A percentile compares a stretch with the other conserved stretches of the same genome.
phyloP scores from a whole-genome alignment of 92 coral and sea anemone species.

The Phymanthus crucifer region DNA sequence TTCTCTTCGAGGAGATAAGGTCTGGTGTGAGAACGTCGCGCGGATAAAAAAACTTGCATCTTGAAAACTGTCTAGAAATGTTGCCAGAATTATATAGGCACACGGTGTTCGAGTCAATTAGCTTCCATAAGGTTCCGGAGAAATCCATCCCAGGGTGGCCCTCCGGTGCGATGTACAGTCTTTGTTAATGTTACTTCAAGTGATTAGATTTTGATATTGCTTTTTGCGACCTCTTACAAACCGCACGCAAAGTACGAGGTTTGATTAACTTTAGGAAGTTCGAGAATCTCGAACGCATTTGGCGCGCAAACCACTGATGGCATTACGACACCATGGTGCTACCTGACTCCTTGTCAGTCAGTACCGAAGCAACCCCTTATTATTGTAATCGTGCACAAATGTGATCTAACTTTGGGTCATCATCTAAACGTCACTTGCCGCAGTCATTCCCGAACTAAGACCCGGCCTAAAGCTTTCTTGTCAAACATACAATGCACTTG shows the following conservation, averaged over 20 bases:
- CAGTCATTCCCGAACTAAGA: too few species aligned
- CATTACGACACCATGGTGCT: background rate
- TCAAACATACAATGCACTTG: too few species aligned
- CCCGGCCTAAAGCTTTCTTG: too few species aligned
- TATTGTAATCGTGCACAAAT: background rate
- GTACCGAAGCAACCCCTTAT: too few species aligned
- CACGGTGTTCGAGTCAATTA: background rate
- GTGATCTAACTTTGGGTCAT: too few species aligned
- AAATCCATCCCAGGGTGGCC: background rate
- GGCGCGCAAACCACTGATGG: background rate
- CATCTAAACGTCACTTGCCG: too few species aligned
- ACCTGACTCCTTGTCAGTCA: background rate
- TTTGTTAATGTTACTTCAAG: background rate
- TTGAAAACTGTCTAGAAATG: background rate
- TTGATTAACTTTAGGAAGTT: background rate
- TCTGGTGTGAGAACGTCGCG: background rate
- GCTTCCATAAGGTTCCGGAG: background rate
- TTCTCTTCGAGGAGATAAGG: slow-evolving; percentile 1
- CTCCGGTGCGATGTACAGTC: background rate
- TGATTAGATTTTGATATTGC: background rate
- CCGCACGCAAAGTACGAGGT: background rate
- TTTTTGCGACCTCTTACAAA: background rate
- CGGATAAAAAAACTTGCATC: background rate
- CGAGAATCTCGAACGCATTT: background rate
- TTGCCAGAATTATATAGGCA: background rate